Evolutionary conservation across 2,888 invertebrate species (phyloP).

Genomic region (Liodrosophila aerea): DNA sequence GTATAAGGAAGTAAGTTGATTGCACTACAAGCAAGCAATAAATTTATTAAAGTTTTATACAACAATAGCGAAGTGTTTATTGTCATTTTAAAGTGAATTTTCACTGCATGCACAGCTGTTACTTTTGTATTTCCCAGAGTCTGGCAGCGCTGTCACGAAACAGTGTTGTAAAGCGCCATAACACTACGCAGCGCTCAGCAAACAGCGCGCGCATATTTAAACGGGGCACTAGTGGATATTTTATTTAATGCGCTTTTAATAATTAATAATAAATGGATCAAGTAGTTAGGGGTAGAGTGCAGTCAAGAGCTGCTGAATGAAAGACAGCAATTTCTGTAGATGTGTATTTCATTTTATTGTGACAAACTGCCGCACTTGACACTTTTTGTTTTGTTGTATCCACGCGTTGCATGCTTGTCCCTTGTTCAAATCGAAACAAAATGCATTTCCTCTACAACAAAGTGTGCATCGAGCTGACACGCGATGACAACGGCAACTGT

Average conservation of each 20-base stretch:
- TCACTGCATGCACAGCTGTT: neutral
- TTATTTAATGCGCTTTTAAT: no score
- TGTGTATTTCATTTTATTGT: no score
- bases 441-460: slow-evolving; percentile 47
- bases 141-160: slow-evolving; percentile 23
- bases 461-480: slow-evolving; percentile 38
- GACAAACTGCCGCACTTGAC: slow-evolving; percentile 64
- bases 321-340: neutral
- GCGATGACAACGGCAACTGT: slow-evolving; percentile 50
- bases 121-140: neutral
- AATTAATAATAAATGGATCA: no score
- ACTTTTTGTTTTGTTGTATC: slow-evolving; percentile 64
- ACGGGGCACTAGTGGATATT: no score
- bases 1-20: no score
- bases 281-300: slow-evolving; percentile 13
- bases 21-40: no score
- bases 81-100: no score
- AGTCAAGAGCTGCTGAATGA: slow-evolving; percentile 13
- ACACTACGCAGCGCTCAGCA: no score
- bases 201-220: slow-evolving; percentile 24
- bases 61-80: neutral
- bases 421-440: slow-evolving; percentile 56
- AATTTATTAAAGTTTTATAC: no score
- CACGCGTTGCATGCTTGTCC: slow-evolving; percentile 65
- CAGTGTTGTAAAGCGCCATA: slow-evolving; percentile 12